These are phyloP conservation scores for Columba guinea DNA, from an alignment of 2,797 vertebrate genomes.

Conservation along the genomic window DNA sequence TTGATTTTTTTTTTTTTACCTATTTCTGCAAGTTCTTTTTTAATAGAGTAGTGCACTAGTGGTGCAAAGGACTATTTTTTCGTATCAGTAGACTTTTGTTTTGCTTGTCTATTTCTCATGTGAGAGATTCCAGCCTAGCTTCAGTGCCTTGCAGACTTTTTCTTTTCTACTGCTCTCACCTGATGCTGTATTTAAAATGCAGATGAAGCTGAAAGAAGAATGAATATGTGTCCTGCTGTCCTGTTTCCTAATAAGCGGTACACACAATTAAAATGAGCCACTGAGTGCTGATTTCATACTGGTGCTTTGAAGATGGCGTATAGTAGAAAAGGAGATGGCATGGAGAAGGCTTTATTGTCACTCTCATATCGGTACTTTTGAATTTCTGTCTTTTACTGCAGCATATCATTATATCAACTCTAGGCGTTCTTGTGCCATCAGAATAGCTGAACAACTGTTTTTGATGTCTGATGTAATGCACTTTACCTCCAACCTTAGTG, in stretches of 20 bases:
- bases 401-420: background rate
- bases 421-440: background rate
- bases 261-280: background rate
- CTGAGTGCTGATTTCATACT: background rate
- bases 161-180: background rate
- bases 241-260: background rate
- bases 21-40: background rate
- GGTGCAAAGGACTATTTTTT: background rate
- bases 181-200: background rate
- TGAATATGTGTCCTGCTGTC: accelerated
- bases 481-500: background rate
- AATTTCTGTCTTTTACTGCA: background rate
- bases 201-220: background rate
- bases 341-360: background rate
- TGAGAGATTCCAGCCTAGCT: background rate
- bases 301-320: background rate
- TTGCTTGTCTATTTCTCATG: background rate
- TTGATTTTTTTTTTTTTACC: background rate
- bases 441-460: background rate
- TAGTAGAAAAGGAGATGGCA: background rate
- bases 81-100: background rate
- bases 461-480: background rate
- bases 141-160: background rate
- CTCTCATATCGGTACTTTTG: background rate
- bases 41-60: background rate